Evolutionary conservation across 2,888 invertebrate genomes (phyloP).

Genomic region (Cantharis rufa): DNA sequence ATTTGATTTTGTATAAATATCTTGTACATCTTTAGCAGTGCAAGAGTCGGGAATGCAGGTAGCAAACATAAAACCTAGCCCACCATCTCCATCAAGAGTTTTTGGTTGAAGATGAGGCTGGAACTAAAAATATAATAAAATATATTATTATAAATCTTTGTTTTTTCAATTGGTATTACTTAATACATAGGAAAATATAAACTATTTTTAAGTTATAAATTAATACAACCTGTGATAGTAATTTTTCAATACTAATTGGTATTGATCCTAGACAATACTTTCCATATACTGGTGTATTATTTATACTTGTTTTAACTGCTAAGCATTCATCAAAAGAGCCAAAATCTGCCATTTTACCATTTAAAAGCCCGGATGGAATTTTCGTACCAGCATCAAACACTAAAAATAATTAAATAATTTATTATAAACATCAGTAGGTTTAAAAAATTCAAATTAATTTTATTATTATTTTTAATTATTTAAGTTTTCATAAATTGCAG

Average conservation of each 20-base stretch:
- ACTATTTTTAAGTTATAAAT: too few species aligned
- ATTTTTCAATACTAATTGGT: not conserved
- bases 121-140: not conserved
- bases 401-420: not conserved
- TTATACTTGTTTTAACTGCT: not conserved
- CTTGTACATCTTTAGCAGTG: conserved; percentile 5
- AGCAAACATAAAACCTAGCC: not conserved
- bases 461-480: too few species aligned
- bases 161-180: too few species aligned
- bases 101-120: not conserved
- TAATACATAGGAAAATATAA: too few species aligned
- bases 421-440: too few species aligned
- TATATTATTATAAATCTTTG: too few species aligned
- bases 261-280: conserved; percentile 31
- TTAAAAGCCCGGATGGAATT: conserved; percentile 18
- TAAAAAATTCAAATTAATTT: too few species aligned
- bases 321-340: conserved; percentile 26
- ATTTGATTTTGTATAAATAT: not conserved
- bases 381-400: conserved; percentile 27
- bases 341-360: conserved; percentile 14
- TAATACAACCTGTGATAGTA: not conserved
- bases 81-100: not conserved
- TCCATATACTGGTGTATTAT: conserved; percentile 4
- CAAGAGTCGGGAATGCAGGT: conserved; percentile 25
- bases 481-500: too few species aligned